phyloP scores from a whole-genome alignment of 2,797 vertebrate species.

The Sebastes aleutianus region DNA sequence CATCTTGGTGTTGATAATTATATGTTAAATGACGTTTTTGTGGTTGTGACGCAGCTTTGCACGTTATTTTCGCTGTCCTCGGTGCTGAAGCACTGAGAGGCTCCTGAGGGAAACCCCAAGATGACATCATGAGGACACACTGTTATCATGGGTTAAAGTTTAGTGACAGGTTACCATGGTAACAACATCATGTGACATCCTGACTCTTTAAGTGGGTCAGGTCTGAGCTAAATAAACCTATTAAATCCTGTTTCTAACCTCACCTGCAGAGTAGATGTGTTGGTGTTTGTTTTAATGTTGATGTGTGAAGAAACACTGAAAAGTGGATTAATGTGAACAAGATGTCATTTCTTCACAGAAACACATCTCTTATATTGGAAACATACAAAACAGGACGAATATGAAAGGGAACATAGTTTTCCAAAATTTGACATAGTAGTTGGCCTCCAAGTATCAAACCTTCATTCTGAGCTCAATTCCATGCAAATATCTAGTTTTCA shows the following conservation, averaged over 20 bases:
- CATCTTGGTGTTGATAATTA: not conserved
- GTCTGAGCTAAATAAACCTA: constrained; percentile 37
- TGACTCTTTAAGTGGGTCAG: constrained; percentile 51
- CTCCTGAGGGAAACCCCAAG: constrained; percentile 33
- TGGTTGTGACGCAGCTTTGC: constrained; percentile 5
- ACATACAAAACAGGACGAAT: no score
- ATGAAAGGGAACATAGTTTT: no score
- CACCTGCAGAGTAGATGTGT: not conserved
- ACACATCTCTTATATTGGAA: no score
- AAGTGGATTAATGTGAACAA: accelerated
- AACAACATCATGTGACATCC: constrained; percentile 59
- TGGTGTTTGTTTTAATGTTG: not conserved
- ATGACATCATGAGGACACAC: constrained; percentile 53
- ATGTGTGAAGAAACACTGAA: no score
- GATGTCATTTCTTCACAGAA: no score
- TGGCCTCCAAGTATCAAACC: accelerated
- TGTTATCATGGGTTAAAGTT: constrained; percentile 44
- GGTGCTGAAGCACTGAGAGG: constrained; percentile 38
- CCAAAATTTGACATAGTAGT: no score
- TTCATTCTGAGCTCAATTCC: no score
- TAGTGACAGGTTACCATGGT: constrained; percentile 61
- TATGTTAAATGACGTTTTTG: no score
- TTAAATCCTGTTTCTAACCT: constrained; percentile 44
- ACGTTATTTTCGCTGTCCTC: constrained; percentile 50
- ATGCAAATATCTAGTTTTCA: no score